Evolutionary conservation across 1,140 invertebrate genomes (phyloP).

Genomic region (Anadara kagoshimensis): DNA sequence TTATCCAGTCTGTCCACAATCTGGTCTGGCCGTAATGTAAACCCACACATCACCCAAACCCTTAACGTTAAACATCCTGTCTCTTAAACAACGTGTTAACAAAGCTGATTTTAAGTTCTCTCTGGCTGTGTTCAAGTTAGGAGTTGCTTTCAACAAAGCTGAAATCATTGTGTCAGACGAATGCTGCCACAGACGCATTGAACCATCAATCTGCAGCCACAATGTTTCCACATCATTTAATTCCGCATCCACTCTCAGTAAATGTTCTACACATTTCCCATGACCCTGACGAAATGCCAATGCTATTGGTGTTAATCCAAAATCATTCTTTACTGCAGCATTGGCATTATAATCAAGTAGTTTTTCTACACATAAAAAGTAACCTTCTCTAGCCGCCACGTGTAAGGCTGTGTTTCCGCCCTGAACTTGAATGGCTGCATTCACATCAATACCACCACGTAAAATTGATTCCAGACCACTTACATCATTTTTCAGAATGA

Average conservation of each 20-base stretch:
- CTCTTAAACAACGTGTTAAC: constrained; percentile 19
- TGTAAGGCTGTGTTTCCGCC: constrained; percentile 27
- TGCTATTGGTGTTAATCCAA: constrained; percentile 17
- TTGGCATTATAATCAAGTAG: constrained; percentile 27
- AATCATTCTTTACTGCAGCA: constrained; percentile 23
- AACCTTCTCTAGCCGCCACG: constrained; percentile 10
- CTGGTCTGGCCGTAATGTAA: background rate
- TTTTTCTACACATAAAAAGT: constrained; percentile 24
- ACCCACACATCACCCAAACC: constrained; percentile 3
- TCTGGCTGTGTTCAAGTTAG: constrained; percentile 18
- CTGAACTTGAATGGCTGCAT: constrained; percentile 16
- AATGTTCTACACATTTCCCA: constrained; percentile 21
- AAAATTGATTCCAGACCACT: constrained; percentile 6
- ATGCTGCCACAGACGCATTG: constrained; percentile 13
- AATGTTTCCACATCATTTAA: constrained; percentile 14
- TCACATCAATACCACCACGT: constrained; percentile 8
- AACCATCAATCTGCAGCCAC: constrained; percentile 18
- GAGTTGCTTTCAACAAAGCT: constrained; percentile 24
- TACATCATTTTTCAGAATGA: constrained; percentile 11
- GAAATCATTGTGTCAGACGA: constrained; percentile 19
- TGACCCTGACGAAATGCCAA: constrained; percentile 18
- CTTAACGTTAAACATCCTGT: constrained; percentile 8
- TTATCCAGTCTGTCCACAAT: background rate
- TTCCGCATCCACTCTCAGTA: constrained; percentile 9
- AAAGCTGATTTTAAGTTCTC: constrained; percentile 15